Evolutionary conservation across 2,797 vertebrate genomes (phyloP).

Genomic region (Gallinago solitaria): DNA sequence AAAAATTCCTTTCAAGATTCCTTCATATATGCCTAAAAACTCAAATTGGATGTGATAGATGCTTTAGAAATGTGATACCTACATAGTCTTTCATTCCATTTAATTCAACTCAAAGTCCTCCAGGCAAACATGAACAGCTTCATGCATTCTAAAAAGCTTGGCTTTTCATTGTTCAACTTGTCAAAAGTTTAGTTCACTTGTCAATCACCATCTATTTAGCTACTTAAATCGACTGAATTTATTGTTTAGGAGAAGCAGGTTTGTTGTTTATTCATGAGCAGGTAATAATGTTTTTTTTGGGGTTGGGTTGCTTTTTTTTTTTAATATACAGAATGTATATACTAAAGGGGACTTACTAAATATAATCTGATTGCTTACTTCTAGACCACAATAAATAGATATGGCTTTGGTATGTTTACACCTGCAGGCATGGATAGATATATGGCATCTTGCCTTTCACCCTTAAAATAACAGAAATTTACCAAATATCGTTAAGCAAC

Average conservation of each 20-base stretch:
- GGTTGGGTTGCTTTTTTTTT: not conserved
- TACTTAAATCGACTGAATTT: conserved; percentile 22
- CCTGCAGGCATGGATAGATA: not conserved
- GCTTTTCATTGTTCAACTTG: not conserved
- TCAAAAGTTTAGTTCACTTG: conserved; percentile 14
- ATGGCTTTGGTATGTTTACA: not conserved
- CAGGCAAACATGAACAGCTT: conserved; percentile 32
- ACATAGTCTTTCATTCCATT: conserved; percentile 16
- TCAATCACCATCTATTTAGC: conserved; percentile 14
- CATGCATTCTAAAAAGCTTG: conserved; percentile 1
- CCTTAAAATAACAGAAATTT: not conserved
- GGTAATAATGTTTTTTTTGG: not conserved
- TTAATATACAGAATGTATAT: not conserved
- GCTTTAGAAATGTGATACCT: conserved; percentile 21
- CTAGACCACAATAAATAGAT: not conserved
- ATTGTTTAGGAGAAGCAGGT: not conserved
- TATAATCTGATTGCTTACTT: not conserved
- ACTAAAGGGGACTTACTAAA: not conserved
- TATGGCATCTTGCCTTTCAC: not conserved
- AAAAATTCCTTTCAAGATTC: conserved; percentile 53
- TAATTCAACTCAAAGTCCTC: conserved; percentile 20
- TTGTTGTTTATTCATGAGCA: conserved; percentile 1
- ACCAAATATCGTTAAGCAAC: not conserved
- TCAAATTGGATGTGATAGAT: conserved; percentile 18
- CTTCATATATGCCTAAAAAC: conserved; percentile 37